phyloP scores from a whole-genome alignment of 2,888 invertebrate species.

The Ormyrus labotus region DNA sequence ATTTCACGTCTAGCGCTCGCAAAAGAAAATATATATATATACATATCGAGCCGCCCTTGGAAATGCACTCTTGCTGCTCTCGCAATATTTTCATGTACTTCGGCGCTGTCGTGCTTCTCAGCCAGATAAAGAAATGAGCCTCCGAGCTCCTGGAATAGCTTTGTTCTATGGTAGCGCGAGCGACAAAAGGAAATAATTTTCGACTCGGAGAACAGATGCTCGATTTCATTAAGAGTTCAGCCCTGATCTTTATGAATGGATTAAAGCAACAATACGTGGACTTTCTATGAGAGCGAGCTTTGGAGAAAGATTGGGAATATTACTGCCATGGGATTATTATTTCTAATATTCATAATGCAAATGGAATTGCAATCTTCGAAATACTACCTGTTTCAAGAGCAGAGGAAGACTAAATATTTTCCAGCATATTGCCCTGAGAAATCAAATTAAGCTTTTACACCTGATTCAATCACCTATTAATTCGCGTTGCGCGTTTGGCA shows the following conservation, averaged over 20 bases:
- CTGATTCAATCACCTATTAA: no score
- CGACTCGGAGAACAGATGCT: background rate
- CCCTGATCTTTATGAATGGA: background rate
- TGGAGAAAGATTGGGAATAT: no score
- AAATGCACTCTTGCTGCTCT: background rate
- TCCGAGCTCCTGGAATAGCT: constrained; percentile 32
- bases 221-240: constrained; percentile 18
- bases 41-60: background rate
- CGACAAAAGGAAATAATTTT: constrained; percentile 4
- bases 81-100: constrained; percentile 24
- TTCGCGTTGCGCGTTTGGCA: no score
- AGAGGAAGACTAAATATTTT: no score
- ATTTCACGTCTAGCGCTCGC: background rate
- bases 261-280: no score
- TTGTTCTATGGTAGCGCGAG: constrained; percentile 1
- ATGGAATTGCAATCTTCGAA: no score
- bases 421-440: no score
- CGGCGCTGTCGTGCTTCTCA: background rate
- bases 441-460: no score
- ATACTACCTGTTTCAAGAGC: no score
- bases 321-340: no score
- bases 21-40: background rate
- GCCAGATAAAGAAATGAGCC: constrained; percentile 44
- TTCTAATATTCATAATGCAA: no score
- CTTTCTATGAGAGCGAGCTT: no score